Conservation (phyloP, 2,113 vertebrate genomes). For the Crotalus helleri region DNA sequence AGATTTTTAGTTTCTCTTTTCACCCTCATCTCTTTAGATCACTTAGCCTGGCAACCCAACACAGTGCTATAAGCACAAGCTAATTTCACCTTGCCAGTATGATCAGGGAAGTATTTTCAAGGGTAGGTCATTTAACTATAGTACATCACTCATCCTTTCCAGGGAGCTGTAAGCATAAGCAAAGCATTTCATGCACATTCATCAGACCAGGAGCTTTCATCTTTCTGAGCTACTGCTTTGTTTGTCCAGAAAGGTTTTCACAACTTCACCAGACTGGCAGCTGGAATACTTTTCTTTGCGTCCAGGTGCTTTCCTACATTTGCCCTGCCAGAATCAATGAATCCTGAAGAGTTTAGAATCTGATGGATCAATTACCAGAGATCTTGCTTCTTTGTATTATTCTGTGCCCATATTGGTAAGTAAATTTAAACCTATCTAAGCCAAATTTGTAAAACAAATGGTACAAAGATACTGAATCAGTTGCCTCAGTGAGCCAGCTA, state of each 20-base stretch:
- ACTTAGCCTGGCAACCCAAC: neutral
- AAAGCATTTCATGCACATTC: neutral
- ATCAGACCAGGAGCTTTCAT: neutral
- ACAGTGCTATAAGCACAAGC: neutral
- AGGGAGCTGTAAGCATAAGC: neutral
- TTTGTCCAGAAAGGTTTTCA: neutral
- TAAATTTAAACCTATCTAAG: neutral
- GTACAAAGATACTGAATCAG: neutral
- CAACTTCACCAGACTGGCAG: neutral
- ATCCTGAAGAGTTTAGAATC: neutral
- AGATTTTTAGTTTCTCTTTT: neutral
- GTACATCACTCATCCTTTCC: neutral
- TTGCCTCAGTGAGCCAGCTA: neutral
- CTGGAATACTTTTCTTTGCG: neutral
- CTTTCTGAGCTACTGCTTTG: neutral
- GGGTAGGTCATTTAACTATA: neutral
- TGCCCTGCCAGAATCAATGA: neutral
- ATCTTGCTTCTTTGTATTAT: neutral
- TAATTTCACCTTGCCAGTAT: neutral
- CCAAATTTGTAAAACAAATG: neutral
- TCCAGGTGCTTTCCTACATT: neutral
- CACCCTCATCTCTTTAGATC: neutral
- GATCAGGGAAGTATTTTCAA: neutral
- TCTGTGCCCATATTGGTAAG: neutral
- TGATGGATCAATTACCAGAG: neutral